A percentile compares a stretch with the other conserved stretches of the same genome.
phyloP scores from a whole-genome alignment of 2,113 vertebrate species.

The Microcebus tavaratra region DNA sequence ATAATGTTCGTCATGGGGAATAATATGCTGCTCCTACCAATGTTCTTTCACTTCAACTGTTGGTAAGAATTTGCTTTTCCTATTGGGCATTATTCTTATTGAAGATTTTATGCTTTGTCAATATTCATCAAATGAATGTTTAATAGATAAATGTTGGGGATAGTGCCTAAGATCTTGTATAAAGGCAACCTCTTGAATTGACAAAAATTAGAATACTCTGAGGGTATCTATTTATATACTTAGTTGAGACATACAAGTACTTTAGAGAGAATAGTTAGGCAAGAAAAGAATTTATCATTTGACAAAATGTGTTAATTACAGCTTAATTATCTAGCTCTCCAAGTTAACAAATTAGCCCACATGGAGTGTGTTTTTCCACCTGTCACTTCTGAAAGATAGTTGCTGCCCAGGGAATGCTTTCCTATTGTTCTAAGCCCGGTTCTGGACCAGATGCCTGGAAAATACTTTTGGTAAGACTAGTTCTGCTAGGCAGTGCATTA shows the following conservation, averaged over 20 bases:
- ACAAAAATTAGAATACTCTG: not conserved
- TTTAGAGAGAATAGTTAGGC: not conserved
- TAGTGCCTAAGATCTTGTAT: not conserved
- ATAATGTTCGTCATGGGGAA: not conserved
- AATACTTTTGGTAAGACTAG: fast-evolving
- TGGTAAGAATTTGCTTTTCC: not conserved
- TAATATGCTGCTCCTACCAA: not conserved
- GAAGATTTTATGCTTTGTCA: not conserved
- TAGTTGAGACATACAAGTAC: not conserved
- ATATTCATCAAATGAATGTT: not conserved
- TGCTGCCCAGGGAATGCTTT: not conserved
- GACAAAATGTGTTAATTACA: not conserved
- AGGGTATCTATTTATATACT: not conserved
- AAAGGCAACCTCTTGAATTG: not conserved
- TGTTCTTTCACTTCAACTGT: not conserved
- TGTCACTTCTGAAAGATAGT: not conserved
- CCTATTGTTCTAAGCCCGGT: fast-evolving
- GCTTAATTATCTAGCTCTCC: conserved; percentile 27
- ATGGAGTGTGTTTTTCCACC: fast-evolving
- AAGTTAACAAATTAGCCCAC: not conserved
- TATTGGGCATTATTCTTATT: not conserved
- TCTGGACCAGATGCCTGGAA: not conserved
- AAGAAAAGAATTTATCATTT: not conserved
- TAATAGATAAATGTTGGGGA: not conserved
- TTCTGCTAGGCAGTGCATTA: not conserved